These are phyloP conservation scores for Staurois parvus DNA, from an alignment of 2,797 vertebrate species.

Conservation along the genomic window DNA sequence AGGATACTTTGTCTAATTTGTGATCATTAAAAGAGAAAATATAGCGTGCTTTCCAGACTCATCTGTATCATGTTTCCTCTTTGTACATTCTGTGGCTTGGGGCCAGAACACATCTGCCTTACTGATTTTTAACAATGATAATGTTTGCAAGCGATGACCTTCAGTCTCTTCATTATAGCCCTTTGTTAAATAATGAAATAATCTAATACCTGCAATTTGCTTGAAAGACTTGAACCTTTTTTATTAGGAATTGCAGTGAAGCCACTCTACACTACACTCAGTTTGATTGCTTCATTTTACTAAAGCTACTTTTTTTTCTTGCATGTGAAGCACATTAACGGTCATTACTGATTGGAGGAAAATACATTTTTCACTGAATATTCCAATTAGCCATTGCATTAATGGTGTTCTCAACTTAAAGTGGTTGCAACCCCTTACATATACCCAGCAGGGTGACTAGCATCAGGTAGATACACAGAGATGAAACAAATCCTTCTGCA, in stretches of 20 bases:
- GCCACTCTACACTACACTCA: background rate
- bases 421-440: no score
- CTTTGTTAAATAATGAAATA: constrained; percentile 6
- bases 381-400: no score
- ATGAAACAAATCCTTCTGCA: no score
- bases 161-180: constrained; percentile 17
- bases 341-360: background rate
- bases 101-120: constrained; percentile 41
- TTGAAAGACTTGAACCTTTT: background rate
- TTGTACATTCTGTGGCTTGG: constrained; percentile 35
- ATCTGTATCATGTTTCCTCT: constrained; percentile 49
- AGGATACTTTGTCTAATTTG: constrained; percentile 53
- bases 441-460: no score
- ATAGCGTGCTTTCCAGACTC: constrained; percentile 36
- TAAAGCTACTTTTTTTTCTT: background rate
- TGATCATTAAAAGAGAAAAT: constrained; percentile 54
- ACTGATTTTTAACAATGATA: constrained; percentile 28
- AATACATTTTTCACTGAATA: background rate
- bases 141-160: constrained; percentile 21
- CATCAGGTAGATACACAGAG: no score
- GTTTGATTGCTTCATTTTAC: background rate
- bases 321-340: background rate
- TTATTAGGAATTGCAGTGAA: background rate
- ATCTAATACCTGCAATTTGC: background rate
- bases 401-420: no score